Percentiles rank a stretch among this genome's conserved stretches.
phyloP scores from a whole-genome alignment of 2,888 invertebrate genomes.

The Eupithecia tripunctaria region DNA sequence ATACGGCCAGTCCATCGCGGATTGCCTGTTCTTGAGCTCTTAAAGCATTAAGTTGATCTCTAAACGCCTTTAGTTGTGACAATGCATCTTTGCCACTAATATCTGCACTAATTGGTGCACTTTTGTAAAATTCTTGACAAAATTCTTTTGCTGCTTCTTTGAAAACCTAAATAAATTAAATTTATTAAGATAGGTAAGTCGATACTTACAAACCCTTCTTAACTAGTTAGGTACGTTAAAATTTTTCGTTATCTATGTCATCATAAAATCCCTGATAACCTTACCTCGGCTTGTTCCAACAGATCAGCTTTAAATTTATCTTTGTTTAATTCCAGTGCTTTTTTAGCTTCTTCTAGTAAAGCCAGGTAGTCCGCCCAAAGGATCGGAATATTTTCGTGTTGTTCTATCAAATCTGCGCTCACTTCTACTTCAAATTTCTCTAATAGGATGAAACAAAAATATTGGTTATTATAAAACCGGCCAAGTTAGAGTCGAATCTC shows the following conservation, averaged over 20 bases:
- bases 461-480: neutral
- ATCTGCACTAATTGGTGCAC: conserved; percentile 87
- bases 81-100: conserved; percentile 85
- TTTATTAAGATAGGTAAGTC: neutral
- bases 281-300: conserved; percentile 87
- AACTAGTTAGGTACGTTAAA: too few species aligned
- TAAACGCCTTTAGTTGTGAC: conserved; percentile 80
- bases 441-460: conserved; percentile 42
- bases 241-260: neutral
- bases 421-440: conserved; percentile 90
- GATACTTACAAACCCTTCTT: too few species aligned
- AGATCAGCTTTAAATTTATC: conserved; percentile 89
- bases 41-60: conserved; percentile 82
- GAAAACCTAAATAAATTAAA: conserved; percentile 76
- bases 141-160: conserved; percentile 88
- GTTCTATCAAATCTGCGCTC: conserved; percentile 83
- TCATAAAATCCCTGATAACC: neutral
- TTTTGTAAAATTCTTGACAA: conserved; percentile 87
- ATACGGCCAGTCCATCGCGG: conserved; percentile 89
- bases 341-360: conserved; percentile 88
- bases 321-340: conserved; percentile 89
- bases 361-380: conserved; percentile 90
- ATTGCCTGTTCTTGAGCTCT: conserved; percentile 87
- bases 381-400: conserved; percentile 84
- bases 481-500: too few species aligned